Conservation (phyloP, 2,888 invertebrate genomes). For the Pachymerium ferrugineum region DNA sequence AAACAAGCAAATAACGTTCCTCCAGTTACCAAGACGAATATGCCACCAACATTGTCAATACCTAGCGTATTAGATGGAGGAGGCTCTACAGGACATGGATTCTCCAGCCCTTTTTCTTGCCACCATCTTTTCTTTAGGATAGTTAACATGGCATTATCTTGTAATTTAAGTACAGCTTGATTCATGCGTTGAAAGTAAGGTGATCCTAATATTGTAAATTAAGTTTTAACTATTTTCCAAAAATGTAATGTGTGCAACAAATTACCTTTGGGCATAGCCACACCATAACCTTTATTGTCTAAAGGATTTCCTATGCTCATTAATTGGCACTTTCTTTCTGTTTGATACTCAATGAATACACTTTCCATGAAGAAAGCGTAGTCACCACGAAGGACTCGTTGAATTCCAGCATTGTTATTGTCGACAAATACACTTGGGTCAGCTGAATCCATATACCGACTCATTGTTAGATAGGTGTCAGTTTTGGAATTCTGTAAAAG, state of each 20-base stretch:
- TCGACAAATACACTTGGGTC: slow-evolving; percentile 43
- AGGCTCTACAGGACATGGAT: slow-evolving; percentile 42
- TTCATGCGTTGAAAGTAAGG: slow-evolving; percentile 90
- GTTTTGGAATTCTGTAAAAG: neutral
- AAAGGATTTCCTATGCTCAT: slow-evolving; percentile 84
- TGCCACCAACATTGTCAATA: slow-evolving; percentile 90
- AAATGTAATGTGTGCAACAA: no score
- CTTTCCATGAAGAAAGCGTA: slow-evolving; percentile 98
- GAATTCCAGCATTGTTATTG: slow-evolving; percentile 83
- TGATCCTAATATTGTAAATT: no score
- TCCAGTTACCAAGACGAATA: slow-evolving; percentile 88
- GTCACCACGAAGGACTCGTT: slow-evolving; percentile 70
- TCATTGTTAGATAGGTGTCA: neutral
- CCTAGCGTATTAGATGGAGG: slow-evolving; percentile 46
- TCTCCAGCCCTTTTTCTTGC: slow-evolving; percentile 54
- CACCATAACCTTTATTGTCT: slow-evolving; percentile 92
- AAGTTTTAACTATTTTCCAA: no score
- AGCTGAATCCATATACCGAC: neutral
- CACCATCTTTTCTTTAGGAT: slow-evolving; percentile 95
- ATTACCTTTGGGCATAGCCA: slow-evolving; percentile 85
- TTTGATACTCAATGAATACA: slow-evolving; percentile 89
- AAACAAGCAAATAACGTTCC: slow-evolving; percentile 87
- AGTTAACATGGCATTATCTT: slow-evolving; percentile 90
- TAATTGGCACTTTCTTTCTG: slow-evolving; percentile 81
- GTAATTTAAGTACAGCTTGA: slow-evolving; percentile 86